phyloP scores from a whole-genome alignment of 2,113 vertebrate genomes.

The Lasiurus borealis region DNA sequence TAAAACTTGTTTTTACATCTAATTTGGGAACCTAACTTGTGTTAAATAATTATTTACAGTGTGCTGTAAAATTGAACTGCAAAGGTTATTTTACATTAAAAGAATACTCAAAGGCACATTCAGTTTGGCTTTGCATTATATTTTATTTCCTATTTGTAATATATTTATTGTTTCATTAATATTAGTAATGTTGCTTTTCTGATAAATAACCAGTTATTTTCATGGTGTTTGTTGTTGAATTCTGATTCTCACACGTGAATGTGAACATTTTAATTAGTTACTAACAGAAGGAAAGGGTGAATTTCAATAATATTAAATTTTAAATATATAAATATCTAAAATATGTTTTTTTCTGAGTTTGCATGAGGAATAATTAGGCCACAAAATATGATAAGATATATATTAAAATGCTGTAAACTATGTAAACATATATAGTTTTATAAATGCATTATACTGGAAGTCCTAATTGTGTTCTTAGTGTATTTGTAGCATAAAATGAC shows the following conservation, averaged over 20 bases:
- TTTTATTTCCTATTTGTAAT: neutral
- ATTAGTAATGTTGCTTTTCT: neutral
- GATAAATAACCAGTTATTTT: slow-evolving; percentile 40
- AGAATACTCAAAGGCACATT: neutral
- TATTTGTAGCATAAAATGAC: neutral
- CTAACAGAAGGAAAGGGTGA: neutral
- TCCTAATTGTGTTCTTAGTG: neutral
- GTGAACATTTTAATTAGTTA: slow-evolving; percentile 30
- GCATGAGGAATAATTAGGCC: neutral
- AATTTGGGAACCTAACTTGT: neutral
- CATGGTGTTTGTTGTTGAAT: neutral
- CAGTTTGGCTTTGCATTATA: slow-evolving; percentile 5
- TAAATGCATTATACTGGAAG: neutral
- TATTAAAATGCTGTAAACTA: neutral
- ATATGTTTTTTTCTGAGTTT: neutral
- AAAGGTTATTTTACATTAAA: neutral
- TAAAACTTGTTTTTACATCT: neutral
- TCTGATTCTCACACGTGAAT: neutral
- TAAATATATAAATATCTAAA: neutral
- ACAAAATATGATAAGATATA: neutral
- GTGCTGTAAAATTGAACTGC: neutral
- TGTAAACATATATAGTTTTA: neutral
- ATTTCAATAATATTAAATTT: neutral
- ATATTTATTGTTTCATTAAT: neutral
- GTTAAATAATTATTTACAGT: neutral